Evolutionary conservation across 2,797 vertebrate genomes (phyloP), one percentile per base, ranked within the genome.

Genomic region (Rhinichthys osculus): DNA sequence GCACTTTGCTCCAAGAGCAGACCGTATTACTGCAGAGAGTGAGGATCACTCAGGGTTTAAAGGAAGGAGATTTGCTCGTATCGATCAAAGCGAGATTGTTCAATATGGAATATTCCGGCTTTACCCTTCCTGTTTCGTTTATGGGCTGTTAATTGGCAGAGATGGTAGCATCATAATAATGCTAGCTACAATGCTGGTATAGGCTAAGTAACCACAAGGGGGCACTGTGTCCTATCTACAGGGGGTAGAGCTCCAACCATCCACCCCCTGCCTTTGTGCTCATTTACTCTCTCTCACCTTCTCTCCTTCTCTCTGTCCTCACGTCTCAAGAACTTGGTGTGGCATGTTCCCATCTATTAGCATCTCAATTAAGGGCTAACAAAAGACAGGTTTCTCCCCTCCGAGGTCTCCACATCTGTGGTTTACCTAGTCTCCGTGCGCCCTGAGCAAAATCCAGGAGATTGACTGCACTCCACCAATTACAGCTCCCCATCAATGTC

Each of bases 371-470:
- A 90, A 85, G 84, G 83, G 76, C 64, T 83, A 81, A 88, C 85
- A 89, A 88, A 81, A 90, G 88, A 88, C 90, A 90, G 89, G 84
- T 89, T 89, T 90, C 82, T 78, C 74, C 66, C 89, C 89, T 90
- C 71, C 71, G 83, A 90, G 87, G 83, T 78, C 83, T 89, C 81
- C 77, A 73, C 47, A 35, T 80, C 86, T 85, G 81, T n/a, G 44
- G 54, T 83, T 87, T 83, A 90, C 81, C 86, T 74, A 85, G 84
- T 76, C 81, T 82, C 62, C 0, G 38, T 81, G 66, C 64, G 88
- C 87, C 90, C 66, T 59, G 83, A 89, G 88, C 85, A 69, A 89
- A 88, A 88, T 88, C 85, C 69, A 77, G 76, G 84, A 88, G 87
- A 89, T 80, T 88, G 86, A 87, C 83, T 87, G 83, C 62, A 57